These are phyloP conservation scores for Saccostrea echinata DNA, from an alignment of 1,140 invertebrate genomes.

Conservation along the genomic window DNA sequence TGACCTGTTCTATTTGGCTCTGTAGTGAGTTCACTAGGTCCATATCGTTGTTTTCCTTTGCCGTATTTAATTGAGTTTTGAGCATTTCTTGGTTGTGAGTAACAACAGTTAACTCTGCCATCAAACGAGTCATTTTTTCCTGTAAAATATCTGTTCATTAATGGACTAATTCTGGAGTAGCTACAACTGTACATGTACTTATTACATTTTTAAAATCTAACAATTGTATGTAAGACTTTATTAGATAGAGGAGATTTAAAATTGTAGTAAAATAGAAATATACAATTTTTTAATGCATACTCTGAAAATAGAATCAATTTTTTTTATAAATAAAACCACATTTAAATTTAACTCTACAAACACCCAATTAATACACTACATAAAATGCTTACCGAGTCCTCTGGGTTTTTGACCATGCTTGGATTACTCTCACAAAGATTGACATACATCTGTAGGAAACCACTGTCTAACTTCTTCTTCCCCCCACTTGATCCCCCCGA, in stretches of 20 bases:
- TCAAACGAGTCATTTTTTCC: slow-evolving; percentile 82
- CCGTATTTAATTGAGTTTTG: slow-evolving; percentile 74
- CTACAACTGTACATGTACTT: neutral
- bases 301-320: neutral
- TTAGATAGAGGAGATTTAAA: too few species aligned
- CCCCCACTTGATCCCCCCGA: neutral
- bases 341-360: too few species aligned
- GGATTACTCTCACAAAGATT: slow-evolving; percentile 42
- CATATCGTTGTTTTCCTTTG: slow-evolving; percentile 69
- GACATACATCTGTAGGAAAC: slow-evolving; percentile 42
- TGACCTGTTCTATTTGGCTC: slow-evolving; percentile 81
- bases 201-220: neutral
- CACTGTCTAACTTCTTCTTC: slow-evolving; percentile 24
- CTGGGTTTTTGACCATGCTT: slow-evolving; percentile 30
- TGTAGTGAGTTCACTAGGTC: slow-evolving; percentile 78
- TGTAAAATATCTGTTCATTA: slow-evolving; percentile 61
- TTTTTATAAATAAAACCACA: too few species aligned
- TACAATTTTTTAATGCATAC: neutral
- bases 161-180: neutral
- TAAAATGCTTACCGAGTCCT: slow-evolving; percentile 22
- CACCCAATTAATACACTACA: too few species aligned
- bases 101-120: slow-evolving; percentile 81
- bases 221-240: too few species aligned
- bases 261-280: neutral
- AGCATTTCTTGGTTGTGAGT: slow-evolving; percentile 81